Conservation (phyloP, 2,797 vertebrate genomes). For the Knipowitschia caucasica region DNA sequence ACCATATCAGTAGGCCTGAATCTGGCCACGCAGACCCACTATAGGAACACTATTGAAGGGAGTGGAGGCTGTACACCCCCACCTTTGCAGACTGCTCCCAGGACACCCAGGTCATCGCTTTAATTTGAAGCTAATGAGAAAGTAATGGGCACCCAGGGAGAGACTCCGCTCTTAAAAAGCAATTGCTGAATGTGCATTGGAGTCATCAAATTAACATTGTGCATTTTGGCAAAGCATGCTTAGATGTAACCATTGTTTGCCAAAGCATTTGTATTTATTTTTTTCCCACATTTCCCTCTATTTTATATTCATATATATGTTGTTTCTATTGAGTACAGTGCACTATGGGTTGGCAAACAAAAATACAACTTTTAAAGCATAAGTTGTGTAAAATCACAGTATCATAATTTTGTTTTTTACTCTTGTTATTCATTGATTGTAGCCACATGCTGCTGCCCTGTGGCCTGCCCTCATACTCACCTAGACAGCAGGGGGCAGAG, state of each 20-base stretch:
- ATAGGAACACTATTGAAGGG: conserved; percentile 50
- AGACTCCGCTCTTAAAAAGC: conserved; percentile 27
- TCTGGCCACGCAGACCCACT: conserved; percentile 38
- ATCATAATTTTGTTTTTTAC: not conserved
- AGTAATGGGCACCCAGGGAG: conserved; percentile 42
- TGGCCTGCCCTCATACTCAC: conserved; percentile 44
- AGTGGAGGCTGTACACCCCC: conserved; percentile 43
- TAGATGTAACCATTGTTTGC: no score
- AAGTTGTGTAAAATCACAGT: no score
- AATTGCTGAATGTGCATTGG: conserved; percentile 12
- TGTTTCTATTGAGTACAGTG: not conserved
- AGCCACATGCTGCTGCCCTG: conserved; percentile 12
- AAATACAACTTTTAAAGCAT: no score
- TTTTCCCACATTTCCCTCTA: not conserved
- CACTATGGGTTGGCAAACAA: not conserved
- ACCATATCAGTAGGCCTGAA: conserved; percentile 21
- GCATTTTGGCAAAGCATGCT: conserved; percentile 3
- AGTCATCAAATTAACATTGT: not conserved
- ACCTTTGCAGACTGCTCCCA: conserved; percentile 48
- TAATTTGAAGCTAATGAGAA: conserved; percentile 37
- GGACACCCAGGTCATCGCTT: conserved; percentile 46
- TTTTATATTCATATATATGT: not conserved
- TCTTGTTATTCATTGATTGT: not conserved
- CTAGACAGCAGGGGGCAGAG: conserved; percentile 43
- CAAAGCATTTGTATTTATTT: no score